Conservation (phyloP, 2,888 invertebrate genomes). For the Tolmerus cingulatus region DNA sequence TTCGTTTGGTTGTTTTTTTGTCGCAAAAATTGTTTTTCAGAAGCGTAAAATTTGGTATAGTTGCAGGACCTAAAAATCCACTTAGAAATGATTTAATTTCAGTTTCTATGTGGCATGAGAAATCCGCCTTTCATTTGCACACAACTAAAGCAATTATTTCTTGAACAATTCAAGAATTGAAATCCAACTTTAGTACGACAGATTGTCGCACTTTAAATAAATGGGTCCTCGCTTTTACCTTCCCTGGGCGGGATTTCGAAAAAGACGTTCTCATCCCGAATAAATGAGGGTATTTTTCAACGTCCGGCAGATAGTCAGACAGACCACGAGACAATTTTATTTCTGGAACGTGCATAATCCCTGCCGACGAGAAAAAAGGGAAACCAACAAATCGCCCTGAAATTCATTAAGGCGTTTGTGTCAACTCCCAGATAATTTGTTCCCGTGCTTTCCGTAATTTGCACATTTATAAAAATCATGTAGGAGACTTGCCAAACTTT, state of each 20-base stretch:
- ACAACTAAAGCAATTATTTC: neutral
- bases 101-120: too few relatives aligned
- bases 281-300: neutral
- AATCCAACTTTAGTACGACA: neutral
- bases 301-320: neutral
- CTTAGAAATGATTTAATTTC: too few relatives aligned
- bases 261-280: neutral
- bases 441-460: neutral
- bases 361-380: neutral
- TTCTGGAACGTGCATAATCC: neutral
- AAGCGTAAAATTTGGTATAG: too few relatives aligned
- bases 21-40: too few relatives aligned
- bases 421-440: neutral
- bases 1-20: too few relatives aligned
- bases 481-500: neutral
- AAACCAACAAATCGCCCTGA: neutral
- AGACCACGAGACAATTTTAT: neutral
- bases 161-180: neutral
- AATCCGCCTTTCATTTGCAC: too few relatives aligned
- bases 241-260: neutral
- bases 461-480: neutral
- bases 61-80: too few relatives aligned
- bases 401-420: neutral
- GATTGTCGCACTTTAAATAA: neutral
- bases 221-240: neutral